Evolutionary conservation across 2,797 vertebrate genomes (phyloP).

Genomic region (Silurus lanzhouensis): DNA sequence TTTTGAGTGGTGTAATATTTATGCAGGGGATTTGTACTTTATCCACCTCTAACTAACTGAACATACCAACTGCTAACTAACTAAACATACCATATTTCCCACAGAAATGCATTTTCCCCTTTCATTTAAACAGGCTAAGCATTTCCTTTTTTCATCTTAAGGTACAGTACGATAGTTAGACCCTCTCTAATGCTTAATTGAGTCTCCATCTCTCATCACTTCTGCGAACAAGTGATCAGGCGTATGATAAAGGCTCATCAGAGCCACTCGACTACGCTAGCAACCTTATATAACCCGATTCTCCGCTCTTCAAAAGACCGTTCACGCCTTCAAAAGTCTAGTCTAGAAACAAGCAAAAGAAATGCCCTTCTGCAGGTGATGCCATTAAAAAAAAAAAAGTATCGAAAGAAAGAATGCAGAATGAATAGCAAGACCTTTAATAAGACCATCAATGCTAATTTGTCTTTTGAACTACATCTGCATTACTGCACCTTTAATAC

Average conservation of each 20-base stretch:
- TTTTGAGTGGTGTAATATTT: too few species aligned
- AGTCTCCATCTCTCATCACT: background rate
- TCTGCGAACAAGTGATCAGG: background rate
- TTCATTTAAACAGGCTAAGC: background rate
- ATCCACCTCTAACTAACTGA: background rate
- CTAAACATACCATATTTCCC: background rate
- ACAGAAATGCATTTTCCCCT: background rate
- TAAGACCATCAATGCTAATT: slow-evolving; percentile 13
- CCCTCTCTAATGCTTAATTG: background rate
- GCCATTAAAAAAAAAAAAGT: background rate
- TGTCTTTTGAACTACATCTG: slow-evolving; percentile 1
- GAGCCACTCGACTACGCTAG: slow-evolving; percentile 7
- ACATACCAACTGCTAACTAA: background rate
- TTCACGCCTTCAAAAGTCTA: background rate
- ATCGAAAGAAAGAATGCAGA: background rate
- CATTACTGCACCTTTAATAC: background rate
- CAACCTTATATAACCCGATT: background rate
- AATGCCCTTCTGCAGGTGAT: background rate
- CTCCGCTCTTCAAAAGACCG: background rate
- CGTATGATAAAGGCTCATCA: slow-evolving; percentile 19
- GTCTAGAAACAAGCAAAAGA: background rate
- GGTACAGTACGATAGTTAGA: background rate
- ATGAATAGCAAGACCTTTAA: background rate
- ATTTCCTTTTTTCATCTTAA: background rate
- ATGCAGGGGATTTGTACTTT: too few species aligned